Evolutionary conservation across 1,140 invertebrate species (phyloP).

Genomic region (Cecropterus lyciades): DNA sequence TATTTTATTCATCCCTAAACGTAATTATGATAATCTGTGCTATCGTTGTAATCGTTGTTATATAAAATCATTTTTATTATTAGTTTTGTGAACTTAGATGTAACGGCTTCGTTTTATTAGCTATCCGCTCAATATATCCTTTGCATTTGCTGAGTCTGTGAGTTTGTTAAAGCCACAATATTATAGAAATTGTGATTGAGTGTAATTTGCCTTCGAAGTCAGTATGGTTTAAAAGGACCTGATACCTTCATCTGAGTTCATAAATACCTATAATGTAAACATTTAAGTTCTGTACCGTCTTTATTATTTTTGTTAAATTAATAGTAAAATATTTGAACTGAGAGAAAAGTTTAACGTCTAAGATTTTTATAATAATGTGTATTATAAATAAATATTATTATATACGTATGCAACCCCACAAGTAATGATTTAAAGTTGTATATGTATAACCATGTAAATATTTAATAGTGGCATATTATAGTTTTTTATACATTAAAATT

Average conservation of each 20-base stretch:
- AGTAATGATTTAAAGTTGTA: constrained; percentile 44
- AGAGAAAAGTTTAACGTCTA: constrained; percentile 46
- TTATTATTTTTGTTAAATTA: constrained; percentile 41
- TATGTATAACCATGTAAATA: constrained; percentile 70
- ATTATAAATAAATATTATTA: constrained; percentile 38
- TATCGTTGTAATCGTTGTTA: constrained; percentile 37
- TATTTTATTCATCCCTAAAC: constrained; percentile 1
- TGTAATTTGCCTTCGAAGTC: neutral
- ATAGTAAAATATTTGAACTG: constrained; percentile 51
- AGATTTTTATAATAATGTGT: constrained; percentile 41
- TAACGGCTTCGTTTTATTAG: constrained; percentile 26
- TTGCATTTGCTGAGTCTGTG: constrained; percentile 55
- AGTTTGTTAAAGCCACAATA: neutral
- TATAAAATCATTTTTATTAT: constrained; percentile 44
- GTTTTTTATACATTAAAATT: constrained; percentile 61
- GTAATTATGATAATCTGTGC: constrained; percentile 17
- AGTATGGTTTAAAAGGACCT: neutral
- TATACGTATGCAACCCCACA: constrained; percentile 33
- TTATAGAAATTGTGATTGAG: neutral
- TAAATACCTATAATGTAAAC: constrained; percentile 20
- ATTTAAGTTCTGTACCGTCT: constrained; percentile 35
- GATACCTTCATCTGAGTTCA: constrained; percentile 12
- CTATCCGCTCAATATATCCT: constrained; percentile 43
- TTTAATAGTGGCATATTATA: constrained; percentile 51
- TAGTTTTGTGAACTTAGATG: constrained; percentile 35